A percentile compares a stretch with the other conserved stretches of the same genome.
phyloP scores from a whole-genome alignment of 2,113 vertebrate species.

The Elaphurus davidianus region DNA sequence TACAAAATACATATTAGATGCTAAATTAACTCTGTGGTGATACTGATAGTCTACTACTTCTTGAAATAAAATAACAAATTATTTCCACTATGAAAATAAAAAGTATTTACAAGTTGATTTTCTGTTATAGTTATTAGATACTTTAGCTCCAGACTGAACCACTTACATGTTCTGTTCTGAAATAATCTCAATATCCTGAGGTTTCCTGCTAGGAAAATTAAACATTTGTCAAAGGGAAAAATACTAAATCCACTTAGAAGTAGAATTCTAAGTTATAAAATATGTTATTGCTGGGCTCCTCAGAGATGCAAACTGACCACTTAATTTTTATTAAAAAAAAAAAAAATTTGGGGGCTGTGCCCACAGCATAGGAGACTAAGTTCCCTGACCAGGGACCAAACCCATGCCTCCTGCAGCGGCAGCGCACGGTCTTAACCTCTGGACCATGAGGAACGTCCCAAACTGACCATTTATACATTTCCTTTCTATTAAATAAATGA shows the following conservation, averaged over 20 bases:
- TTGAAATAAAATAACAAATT: not conserved
- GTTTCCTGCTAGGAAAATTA: slow-evolving; percentile 64
- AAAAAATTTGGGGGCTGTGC: not conserved
- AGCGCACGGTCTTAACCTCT: not conserved
- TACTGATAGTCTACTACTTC: not conserved
- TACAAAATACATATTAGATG: not conserved
- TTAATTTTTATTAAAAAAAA: not conserved
- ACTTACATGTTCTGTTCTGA: slow-evolving; percentile 38
- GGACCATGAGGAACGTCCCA: not conserved
- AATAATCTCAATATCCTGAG: slow-evolving; percentile 57
- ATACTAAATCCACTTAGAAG: not conserved
- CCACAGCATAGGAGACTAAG: not conserved
- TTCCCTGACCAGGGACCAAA: not conserved
- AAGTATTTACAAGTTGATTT: not conserved
- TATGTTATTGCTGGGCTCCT: not conserved
- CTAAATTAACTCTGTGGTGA: not conserved
- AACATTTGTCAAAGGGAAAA: not conserved
- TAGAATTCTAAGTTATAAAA: slow-evolving; percentile 29
- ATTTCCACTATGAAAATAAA: not conserved
- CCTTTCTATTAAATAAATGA: not conserved
- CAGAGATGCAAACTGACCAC: not conserved
- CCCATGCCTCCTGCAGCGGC: not conserved
- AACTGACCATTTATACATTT: slow-evolving; percentile 30
- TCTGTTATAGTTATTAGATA: not conserved
- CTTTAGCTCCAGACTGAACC: slow-evolving; percentile 22